Evolutionary conservation across 2,797 vertebrate genomes (phyloP), one percentile per base, ranked within the genome.

Genomic region (Crax fasciolata): DNA sequence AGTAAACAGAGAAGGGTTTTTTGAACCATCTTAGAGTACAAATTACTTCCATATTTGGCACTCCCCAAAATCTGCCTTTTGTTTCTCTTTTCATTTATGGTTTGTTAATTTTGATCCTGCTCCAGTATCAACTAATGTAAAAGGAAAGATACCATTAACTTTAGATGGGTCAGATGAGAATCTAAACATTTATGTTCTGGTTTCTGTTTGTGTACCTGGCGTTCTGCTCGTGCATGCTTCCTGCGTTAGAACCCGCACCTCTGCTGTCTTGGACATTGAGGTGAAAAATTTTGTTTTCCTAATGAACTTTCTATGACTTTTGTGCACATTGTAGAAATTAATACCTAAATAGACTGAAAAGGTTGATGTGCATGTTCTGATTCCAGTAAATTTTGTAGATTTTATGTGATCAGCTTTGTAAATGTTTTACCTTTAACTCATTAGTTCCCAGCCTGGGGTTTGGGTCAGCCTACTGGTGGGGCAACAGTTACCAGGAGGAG

Each of bases 81-180:
- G 11, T 65, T 94, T 57, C 55, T 21, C 27, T 84, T 84, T 57
- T 72, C 30, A 49, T 72, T 58, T 86, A 61, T 14, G 27, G 15
- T 90, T 91, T 86, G 28, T 81, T 94, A 17, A 57, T 89, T 94
- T 93, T 95, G 80, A 94, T 39, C 41, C 38, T 0, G 5, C 90
- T 88, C 73, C 80, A 94, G 32, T 77, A 77, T 96, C 87, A 43
- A 58, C 15, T 91, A 79, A 66, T 66, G 46, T 1, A 23, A 84
- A 78, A 75, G 24, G 62, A 90, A 92, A 75, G 58, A 66, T 57
- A 65, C 59, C 57, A 66, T 30, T 84, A 63, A 90, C 62, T 81
- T 89, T 39, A 88, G 78, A 81, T 57, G 27, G 61, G 54, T 88
- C 46, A 61, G 35, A 61, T 81, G 41, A 78, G 80, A 88, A 78